phyloP scores from a whole-genome alignment of 2,113 vertebrate species.

The Philantomba maxwellii region DNA sequence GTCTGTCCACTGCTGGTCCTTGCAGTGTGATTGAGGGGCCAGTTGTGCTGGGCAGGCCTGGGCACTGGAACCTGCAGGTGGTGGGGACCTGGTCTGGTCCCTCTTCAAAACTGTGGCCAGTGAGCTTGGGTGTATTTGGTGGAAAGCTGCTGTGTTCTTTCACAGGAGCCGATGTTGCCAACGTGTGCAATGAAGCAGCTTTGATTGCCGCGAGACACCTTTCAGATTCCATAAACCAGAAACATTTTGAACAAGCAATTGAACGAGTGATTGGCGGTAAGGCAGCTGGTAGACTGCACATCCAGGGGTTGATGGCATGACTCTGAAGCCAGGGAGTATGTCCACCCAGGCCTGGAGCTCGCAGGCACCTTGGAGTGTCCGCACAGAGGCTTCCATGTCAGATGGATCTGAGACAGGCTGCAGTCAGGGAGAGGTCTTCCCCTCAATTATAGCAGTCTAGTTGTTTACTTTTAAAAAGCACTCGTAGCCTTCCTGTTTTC shows the following conservation, averaged over 20 bases:
- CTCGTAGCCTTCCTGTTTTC: background rate
- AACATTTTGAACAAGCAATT: conserved; percentile 97
- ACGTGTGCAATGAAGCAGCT: conserved; percentile 97
- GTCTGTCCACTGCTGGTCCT: background rate
- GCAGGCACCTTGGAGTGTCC: background rate
- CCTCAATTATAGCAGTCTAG: background rate
- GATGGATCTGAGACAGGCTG: background rate
- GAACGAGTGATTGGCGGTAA: conserved; percentile 97
- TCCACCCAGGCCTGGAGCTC: background rate
- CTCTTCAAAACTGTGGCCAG: background rate
- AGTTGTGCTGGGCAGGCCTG: background rate
- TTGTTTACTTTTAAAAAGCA: background rate
- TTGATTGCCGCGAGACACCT: conserved; percentile 96
- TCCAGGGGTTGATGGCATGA: background rate
- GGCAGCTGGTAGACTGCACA: background rate
- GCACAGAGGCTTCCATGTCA: background rate
- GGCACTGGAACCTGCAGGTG: background rate
- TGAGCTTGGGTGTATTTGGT: background rate
- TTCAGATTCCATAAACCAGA: conserved; percentile 90
- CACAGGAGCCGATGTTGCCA: conserved; percentile 96
- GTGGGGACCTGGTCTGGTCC: background rate
- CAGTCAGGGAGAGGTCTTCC: background rate
- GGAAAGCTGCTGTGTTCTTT: background rate
- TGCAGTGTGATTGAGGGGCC: background rate
- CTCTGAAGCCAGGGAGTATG: background rate